A percentile compares a stretch with the other conserved stretches of the same genome.
Conservation (phyloP, 2,888 invertebrate species). For the Achlya flavicornis region DNA sequence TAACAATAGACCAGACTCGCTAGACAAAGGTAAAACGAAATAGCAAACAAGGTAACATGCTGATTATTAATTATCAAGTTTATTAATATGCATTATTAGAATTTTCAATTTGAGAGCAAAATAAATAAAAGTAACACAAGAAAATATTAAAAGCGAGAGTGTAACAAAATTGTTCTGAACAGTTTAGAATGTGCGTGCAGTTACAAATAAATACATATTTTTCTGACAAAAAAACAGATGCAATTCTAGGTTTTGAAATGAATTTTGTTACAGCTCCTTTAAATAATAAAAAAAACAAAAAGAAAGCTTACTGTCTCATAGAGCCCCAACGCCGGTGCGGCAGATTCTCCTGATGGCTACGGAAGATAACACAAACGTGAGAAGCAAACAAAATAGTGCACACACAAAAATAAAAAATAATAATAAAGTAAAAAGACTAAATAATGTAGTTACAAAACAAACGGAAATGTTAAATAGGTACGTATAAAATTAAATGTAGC, state of each 20-base stretch:
- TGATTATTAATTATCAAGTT: not conserved
- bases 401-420: conserved; percentile 40
- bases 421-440: conserved; percentile 33
- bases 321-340: conserved; percentile 82
- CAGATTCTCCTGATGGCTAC: conserved; percentile 81
- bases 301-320: conserved; percentile 80
- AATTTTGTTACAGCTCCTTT: not conserved
- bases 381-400: conserved; percentile 56
- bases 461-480: conserved; percentile 13
- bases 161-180: too few relatives aligned
- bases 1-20: conserved; percentile 14
- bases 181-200: too few relatives aligned
- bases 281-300: conserved; percentile 33
- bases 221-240: too few relatives aligned
- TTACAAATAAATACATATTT: too few relatives aligned
- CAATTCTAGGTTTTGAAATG: too few relatives aligned
- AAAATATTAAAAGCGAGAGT: too few relatives aligned
- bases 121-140: too few relatives aligned
- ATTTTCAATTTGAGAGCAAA: not conserved
- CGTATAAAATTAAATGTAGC: conserved; percentile 10
- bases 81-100: not conserved
- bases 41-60: not conserved
- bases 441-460: conserved; percentile 21
- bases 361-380: conserved; percentile 62
- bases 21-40: conserved; percentile 2